Evolutionary conservation across 2,113 vertebrate species (phyloP), one percentile per base, ranked within the genome.

Genomic region (Strix aluco): DNA sequence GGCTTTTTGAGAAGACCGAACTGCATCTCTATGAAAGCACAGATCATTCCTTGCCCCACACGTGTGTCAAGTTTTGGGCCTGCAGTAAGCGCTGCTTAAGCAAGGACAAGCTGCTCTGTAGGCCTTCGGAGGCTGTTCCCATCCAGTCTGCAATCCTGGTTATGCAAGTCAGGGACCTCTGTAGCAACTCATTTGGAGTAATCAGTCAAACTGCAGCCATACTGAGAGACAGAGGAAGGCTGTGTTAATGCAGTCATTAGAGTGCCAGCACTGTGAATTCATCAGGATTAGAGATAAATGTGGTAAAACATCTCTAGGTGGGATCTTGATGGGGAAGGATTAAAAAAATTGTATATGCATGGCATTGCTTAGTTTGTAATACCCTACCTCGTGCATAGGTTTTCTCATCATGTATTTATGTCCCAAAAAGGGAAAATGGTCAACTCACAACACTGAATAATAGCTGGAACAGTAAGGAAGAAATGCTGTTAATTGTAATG

Each of bases 181-280:
- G 74, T 11, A 83, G 61, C 90, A 71, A 27, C 95, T 94, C 91
- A 69, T 95, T 95, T 95, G 86, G 62, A 61, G 88, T 90, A 97
- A 97, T 97, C 97, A 97, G 96, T 98, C 97, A 97, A 67, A 34
- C 27, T 29, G 77, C 86, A 96, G 92, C 94, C 90, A 18, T 27
- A 46, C 42, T 21, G 77, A 92, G 94, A 20, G 70, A 15, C 91
- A 23, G 90, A 94, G 88, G 94, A 96, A 89, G 93, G 91, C 86
- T 95, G 59, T 29, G 89, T 57, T 98, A 97, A 97, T 97, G 97
- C 93, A 96, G 71, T 92, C 98, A 97, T 97, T 97, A 97, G 94
- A 73, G 46, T 57, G 55, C 73, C 69, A 74, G 88, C 22, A 4
- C 83, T 87, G 78, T 63, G 90, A 94, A 94, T 93, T 90, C 83